phyloP scores from a whole-genome alignment of 2,888 invertebrate species.

The Beris chalybata region DNA sequence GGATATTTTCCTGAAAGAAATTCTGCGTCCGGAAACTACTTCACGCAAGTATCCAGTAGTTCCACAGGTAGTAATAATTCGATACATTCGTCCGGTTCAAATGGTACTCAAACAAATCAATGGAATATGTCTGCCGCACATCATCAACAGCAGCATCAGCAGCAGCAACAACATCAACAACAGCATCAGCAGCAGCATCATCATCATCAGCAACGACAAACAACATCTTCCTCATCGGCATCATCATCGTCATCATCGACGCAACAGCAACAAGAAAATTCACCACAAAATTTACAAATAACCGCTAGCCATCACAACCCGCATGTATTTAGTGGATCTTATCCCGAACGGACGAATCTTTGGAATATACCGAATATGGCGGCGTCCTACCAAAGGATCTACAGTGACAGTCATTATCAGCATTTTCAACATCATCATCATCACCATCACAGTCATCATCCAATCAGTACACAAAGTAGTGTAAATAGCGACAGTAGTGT shows the following conservation, averaged over 20 bases:
- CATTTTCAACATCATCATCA: conserved; percentile 46
- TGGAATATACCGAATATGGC: conserved; percentile 52
- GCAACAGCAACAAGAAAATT: conserved; percentile 14
- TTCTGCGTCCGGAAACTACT: conserved; percentile 49
- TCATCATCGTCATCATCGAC: conserved; percentile 24
- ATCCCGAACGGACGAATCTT: conserved; percentile 54
- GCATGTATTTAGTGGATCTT: conserved; percentile 53
- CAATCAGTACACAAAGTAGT: conserved; percentile 3
- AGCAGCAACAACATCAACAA: conserved; percentile 35
- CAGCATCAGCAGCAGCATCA: conserved; percentile 16
- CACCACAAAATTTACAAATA: conserved; percentile 37
- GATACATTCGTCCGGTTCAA: background rate
- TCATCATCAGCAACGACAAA: conserved; percentile 35
- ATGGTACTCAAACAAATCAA: conserved; percentile 21
- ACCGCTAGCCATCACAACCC: conserved; percentile 42
- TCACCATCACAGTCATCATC: conserved; percentile 9
- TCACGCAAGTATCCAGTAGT: conserved; percentile 42
- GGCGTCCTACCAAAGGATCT: conserved; percentile 52
- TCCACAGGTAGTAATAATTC: conserved; percentile 6
- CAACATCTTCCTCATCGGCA: conserved; percentile 7
- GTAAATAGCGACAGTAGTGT: conserved; percentile 31
- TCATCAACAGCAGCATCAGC: conserved; percentile 27
- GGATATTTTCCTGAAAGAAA: conserved; percentile 53
- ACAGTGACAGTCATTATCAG: conserved; percentile 50
- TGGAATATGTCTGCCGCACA: conserved; percentile 25